Evolutionary conservation across 2,113 vertebrate species (phyloP).

Genomic region (Suricata suricatta): DNA sequence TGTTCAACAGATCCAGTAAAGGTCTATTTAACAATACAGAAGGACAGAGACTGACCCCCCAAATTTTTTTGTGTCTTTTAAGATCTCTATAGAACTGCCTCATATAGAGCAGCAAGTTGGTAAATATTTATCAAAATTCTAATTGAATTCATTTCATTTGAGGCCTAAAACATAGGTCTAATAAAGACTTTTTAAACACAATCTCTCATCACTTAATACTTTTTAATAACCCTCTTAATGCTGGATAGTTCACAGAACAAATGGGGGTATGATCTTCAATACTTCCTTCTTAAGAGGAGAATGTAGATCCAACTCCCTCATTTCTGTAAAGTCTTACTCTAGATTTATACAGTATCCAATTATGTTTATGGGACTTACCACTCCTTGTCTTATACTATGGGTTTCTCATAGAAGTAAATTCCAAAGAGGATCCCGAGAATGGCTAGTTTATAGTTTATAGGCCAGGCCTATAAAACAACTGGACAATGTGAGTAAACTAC

Average conservation of each 20-base stretch:
- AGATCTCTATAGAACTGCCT: background rate
- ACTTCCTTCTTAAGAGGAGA: background rate
- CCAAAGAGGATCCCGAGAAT: background rate
- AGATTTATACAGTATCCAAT: background rate
- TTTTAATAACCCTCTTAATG: background rate
- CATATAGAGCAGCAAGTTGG: background rate
- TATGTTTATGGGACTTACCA: background rate
- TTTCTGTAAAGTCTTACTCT: background rate
- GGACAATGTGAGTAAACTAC: background rate
- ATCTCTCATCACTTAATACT: background rate
- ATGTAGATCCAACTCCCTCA: background rate
- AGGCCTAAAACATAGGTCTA: background rate
- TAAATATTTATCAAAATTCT: constrained; percentile 14
- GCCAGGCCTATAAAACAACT: background rate
- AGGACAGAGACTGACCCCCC: background rate
- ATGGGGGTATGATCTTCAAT: background rate
- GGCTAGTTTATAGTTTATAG: background rate
- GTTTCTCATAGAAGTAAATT: constrained; percentile 20
- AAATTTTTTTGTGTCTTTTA: background rate
- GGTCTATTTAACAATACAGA: background rate
- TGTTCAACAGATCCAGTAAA: background rate
- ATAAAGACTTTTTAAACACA: background rate
- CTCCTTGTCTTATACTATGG: background rate
- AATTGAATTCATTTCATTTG: background rate
- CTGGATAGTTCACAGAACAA: background rate